phyloP scores from a whole-genome alignment of 2,797 vertebrate genomes.

The Pteropus rufus region DNA sequence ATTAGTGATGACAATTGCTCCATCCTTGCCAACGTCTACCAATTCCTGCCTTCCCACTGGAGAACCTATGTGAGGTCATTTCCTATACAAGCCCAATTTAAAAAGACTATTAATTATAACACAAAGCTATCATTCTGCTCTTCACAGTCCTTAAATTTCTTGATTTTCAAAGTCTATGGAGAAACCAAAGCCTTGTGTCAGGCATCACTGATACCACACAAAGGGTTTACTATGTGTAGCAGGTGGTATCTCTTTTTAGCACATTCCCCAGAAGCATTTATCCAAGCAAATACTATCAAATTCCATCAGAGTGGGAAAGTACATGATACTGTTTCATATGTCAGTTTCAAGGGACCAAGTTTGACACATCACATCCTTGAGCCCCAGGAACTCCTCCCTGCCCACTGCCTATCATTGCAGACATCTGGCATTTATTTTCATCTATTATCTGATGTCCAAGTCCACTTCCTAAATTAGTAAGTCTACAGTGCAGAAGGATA shows the following conservation, averaged over 20 bases:
- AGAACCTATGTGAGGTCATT: not conserved
- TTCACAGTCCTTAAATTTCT: not conserved
- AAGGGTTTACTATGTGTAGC: not conserved
- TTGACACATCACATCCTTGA: constrained; percentile 25
- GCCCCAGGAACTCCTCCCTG: not conserved
- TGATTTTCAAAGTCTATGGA: constrained; percentile 30
- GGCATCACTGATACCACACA: not conserved
- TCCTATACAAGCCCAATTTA: not conserved
- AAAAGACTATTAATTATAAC: constrained; percentile 7
- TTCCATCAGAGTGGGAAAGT: constrained; percentile 31
- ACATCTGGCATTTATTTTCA: constrained; percentile 22
- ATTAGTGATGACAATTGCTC: not conserved
- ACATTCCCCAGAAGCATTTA: constrained; percentile 36
- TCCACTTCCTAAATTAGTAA: not conserved
- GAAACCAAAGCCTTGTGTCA: not conserved
- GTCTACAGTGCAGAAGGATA: not conserved
- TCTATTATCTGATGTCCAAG: not conserved
- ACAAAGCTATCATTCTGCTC: not conserved
- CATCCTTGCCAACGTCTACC: not conserved
- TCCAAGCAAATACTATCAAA: constrained; percentile 12
- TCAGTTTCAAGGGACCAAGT: constrained; percentile 38
- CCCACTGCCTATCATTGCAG: not conserved
- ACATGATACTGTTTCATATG: not conserved
- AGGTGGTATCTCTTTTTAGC: constrained; percentile 57
- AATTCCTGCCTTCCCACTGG: not conserved